Evolutionary conservation across 1,140 invertebrate genomes (phyloP).

Genomic region (Drosophila quadrilineata): DNA sequence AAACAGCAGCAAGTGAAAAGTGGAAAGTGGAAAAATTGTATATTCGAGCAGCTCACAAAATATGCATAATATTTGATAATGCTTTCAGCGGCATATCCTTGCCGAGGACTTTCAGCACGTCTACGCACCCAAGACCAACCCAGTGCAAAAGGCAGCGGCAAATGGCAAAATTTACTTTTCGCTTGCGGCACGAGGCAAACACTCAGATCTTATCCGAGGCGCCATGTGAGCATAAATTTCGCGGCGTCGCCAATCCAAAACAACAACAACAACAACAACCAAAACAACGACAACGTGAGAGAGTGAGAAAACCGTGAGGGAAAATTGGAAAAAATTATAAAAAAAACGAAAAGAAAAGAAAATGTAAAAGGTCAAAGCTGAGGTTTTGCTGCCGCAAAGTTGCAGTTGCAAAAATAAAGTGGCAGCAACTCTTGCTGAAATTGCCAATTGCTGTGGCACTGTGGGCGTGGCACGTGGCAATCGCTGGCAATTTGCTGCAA

Average conservation of each 20-base stretch:
- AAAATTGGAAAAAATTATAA: too few relatives aligned
- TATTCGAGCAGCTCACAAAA: constrained; percentile 67
- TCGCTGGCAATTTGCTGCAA: too few relatives aligned
- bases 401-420: constrained; percentile 35
- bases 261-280: constrained; percentile 49
- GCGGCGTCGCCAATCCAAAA: constrained; percentile 41
- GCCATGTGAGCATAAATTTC: constrained; percentile 76
- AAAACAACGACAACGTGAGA: not conserved
- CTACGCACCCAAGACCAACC: constrained; percentile 11
- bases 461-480: constrained; percentile 43
- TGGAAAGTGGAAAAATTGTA: constrained; percentile 44
- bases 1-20: constrained; percentile 35
- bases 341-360: too few relatives aligned
- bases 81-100: constrained; percentile 73
- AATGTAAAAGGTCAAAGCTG: too few relatives aligned
- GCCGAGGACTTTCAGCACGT: constrained; percentile 50
- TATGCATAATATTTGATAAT: constrained; percentile 80
- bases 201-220: constrained; percentile 65
- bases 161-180: constrained; percentile 48
- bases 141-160: too few relatives aligned
- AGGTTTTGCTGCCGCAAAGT: too few relatives aligned
- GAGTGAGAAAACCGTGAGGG: too few relatives aligned
- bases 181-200: constrained; percentile 25
- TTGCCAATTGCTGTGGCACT: constrained; percentile 37
- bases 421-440: constrained; percentile 33